These are phyloP conservation scores for Nasonovia ribisnigri DNA, from an alignment of 2,888 invertebrate genomes.

Conservation along the genomic window DNA sequence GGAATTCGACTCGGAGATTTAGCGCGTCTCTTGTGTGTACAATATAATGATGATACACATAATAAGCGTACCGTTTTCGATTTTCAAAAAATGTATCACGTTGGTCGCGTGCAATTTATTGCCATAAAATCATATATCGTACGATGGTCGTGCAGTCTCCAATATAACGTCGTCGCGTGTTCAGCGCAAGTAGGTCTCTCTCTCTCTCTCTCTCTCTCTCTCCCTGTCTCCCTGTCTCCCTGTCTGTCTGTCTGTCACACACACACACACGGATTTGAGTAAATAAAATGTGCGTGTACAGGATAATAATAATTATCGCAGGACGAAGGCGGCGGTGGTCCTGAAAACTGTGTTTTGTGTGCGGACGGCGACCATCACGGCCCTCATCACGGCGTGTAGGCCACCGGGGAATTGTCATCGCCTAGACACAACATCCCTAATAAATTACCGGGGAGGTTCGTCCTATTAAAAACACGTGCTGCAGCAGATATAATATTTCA, in stretches of 20 bases:
- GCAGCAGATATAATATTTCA: slow-evolving; percentile 57
- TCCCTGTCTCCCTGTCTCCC: too few species aligned
- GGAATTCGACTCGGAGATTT: slow-evolving; percentile 45
- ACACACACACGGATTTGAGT: background rate
- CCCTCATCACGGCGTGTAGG: background rate
- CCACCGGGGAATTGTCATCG: slow-evolving; percentile 65
- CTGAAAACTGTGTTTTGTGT: background rate
- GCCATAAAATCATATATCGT: background rate
- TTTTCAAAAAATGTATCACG: background rate
- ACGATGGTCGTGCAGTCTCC: background rate
- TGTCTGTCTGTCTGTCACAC: too few species aligned
- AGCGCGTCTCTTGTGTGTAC: background rate
- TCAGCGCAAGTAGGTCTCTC: background rate
- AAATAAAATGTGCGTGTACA: background rate
- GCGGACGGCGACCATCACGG: slow-evolving; percentile 19
- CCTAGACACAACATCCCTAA: slow-evolving; percentile 64
- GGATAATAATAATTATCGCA: slow-evolving; percentile 14
- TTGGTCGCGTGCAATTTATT: background rate
- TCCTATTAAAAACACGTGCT: slow-evolving; percentile 63
- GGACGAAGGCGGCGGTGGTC: slow-evolving; percentile 27
- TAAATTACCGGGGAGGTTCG: slow-evolving; percentile 60
- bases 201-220: too few species aligned
- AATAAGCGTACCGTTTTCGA: background rate
- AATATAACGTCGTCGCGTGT: background rate
- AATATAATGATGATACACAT: background rate